Evolutionary conservation across 2,113 vertebrate genomes (phyloP).

Genomic region (Cyphomyrus discorhynchus): DNA sequence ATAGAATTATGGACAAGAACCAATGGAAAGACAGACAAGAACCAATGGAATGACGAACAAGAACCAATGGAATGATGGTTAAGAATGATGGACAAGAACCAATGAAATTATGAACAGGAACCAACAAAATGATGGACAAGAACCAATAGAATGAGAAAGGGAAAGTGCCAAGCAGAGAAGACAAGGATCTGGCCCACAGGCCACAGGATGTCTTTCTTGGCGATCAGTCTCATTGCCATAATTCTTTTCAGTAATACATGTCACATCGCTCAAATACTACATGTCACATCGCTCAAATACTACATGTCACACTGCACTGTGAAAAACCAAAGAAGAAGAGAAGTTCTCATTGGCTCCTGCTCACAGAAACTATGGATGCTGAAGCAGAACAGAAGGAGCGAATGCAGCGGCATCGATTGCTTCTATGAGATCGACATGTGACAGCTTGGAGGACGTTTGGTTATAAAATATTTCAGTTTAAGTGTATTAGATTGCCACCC

Average conservation of each 20-base stretch:
- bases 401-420: background rate
- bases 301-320: background rate
- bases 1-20: background rate
- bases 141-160: background rate
- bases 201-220: background rate
- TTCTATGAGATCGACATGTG: background rate
- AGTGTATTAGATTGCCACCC: conserved; percentile 36
- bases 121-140: background rate
- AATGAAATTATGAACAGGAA: background rate
- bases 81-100: background rate
- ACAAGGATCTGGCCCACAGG: background rate
- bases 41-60: background rate
- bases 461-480: conserved; percentile 35
- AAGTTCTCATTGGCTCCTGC: background rate
- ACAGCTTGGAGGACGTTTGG: conserved; percentile 2
- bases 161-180: background rate
- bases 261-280: background rate
- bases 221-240: background rate
- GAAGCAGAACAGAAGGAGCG: background rate
- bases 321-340: background rate
- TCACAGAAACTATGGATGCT: background rate
- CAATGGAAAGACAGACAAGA: background rate
- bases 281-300: background rate
- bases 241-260: background rate
- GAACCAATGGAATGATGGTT: background rate